Evolutionary conservation across 2,797 vertebrate genomes (phyloP).

Genomic region (Sebastes cheni): DNA sequence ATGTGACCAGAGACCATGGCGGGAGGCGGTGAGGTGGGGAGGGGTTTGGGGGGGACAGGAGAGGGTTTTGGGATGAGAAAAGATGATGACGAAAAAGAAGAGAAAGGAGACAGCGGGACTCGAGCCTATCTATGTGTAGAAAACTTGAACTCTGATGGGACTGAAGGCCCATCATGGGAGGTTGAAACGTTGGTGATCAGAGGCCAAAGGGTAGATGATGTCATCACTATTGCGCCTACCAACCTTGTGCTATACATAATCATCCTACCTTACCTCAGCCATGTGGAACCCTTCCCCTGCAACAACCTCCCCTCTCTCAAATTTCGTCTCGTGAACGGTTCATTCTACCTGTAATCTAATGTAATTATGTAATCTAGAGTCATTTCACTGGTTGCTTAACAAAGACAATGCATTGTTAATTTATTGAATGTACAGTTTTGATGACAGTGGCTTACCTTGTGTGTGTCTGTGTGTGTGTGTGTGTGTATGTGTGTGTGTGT

Average conservation of each 20-base stretch:
- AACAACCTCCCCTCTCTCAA: neutral
- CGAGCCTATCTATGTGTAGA: slow-evolving; percentile 15
- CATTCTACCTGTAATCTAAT: slow-evolving; percentile 69
- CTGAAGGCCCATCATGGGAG: slow-evolving; percentile 9
- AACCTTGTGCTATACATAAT: slow-evolving; percentile 55
- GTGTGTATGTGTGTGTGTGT: neutral
- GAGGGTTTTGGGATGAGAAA: neutral
- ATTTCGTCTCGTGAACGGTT: slow-evolving; percentile 68
- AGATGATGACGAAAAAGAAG: neutral
- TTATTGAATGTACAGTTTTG: slow-evolving; percentile 81
- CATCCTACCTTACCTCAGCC: slow-evolving; percentile 32
- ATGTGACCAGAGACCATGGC: slow-evolving; percentile 16
- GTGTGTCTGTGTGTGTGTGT: neutral
- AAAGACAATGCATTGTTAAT: slow-evolving; percentile 68
- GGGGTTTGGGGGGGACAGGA: neutral
- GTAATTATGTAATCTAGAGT: slow-evolving; percentile 77
- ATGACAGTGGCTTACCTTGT: slow-evolving; percentile 67
- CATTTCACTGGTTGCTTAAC: slow-evolving; percentile 71
- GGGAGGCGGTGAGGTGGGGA: neutral
- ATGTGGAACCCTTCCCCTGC: slow-evolving; percentile 25
- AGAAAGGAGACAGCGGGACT: neutral
- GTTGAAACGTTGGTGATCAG: neutral
- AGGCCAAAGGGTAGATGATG: slow-evolving; percentile 53
- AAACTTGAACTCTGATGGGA: slow-evolving; percentile 28
- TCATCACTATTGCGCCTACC: slow-evolving; percentile 57